Evolutionary conservation across 2,888 invertebrate genomes (phyloP).

Genomic region (Meteorus cinctellus): DNA sequence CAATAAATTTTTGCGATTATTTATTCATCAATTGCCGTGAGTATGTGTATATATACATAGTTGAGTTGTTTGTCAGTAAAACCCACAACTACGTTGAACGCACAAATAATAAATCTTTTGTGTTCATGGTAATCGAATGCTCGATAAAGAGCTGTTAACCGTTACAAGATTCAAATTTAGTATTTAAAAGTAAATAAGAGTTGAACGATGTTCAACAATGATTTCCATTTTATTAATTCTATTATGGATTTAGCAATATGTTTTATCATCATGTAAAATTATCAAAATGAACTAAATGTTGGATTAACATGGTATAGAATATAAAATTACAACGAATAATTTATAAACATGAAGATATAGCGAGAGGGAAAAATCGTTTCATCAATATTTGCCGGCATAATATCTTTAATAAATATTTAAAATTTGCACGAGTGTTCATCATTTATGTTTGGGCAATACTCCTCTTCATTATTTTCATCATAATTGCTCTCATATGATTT

Average conservation of each 20-base stretch:
- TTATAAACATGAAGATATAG: not conserved
- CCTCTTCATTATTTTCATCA: not conserved
- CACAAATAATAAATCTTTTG: not conserved
- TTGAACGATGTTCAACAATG: not conserved
- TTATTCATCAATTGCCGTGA: conserved; percentile 16
- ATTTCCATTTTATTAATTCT: not conserved
- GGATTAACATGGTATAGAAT: not conserved
- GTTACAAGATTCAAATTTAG: conserved; percentile 18
- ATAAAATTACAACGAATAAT: not conserved
- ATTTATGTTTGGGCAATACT: not conserved
- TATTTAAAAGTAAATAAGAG: not conserved
- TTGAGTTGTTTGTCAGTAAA: not conserved
- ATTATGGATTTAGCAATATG: not conserved
- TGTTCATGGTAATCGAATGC: not conserved
- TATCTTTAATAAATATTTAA: not conserved
- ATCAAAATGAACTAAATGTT: not conserved
- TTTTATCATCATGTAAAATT: not conserved
- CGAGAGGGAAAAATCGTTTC: not conserved
- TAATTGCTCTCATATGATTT: not conserved
- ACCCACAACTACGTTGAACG: not conserved
- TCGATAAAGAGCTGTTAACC: not conserved
- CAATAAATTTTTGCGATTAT: not conserved
- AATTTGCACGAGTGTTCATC: not conserved
- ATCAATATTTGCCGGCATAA: not conserved
- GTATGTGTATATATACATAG: not conserved